phyloP scores from a whole-genome alignment of 2,113 vertebrate species.

The Myanophis thanlyinensis region DNA sequence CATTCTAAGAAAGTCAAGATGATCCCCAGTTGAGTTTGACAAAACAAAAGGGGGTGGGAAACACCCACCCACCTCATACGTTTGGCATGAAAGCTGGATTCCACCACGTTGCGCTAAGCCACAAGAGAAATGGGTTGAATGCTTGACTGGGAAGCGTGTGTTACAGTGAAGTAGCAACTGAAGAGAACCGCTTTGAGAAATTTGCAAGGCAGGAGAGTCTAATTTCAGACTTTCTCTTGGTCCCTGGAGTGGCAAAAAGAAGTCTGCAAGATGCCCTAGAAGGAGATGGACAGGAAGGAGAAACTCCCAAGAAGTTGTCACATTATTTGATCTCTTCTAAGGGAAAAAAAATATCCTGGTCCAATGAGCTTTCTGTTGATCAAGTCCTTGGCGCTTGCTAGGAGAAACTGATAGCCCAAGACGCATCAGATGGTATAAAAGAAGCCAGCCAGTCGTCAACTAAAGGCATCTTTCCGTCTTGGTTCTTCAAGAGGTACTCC shows the following conservation, averaged over 20 bases:
- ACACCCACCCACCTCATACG: background rate
- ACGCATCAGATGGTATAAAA: conserved; percentile 1
- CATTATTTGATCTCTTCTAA: conserved; percentile 21
- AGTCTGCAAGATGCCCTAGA: conserved; percentile 6
- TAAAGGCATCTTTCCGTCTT: background rate
- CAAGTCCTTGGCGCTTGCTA: fast-evolving
- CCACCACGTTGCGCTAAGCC: background rate
- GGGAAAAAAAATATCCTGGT: conserved; percentile 13
- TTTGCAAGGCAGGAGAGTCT: background rate
- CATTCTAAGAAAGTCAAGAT: background rate
- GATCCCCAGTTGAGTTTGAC: background rate
- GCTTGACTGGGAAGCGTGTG: background rate
- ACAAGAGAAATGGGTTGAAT: background rate
- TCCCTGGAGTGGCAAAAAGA: background rate
- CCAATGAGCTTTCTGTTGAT: background rate
- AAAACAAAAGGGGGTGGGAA: background rate
- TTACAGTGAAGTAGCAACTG: background rate
- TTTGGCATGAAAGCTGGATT: background rate
- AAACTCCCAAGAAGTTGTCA: conserved; percentile 32
- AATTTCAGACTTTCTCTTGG: background rate
- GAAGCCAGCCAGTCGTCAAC: conserved; percentile 11
- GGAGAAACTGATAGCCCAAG: background rate
- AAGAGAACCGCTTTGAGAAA: background rate
- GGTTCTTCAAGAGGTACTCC: conserved; percentile 4
- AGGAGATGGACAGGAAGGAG: conserved; percentile 26